Conservation (phyloP, 2,113 vertebrate species). For the Varanus salvator region DNA sequence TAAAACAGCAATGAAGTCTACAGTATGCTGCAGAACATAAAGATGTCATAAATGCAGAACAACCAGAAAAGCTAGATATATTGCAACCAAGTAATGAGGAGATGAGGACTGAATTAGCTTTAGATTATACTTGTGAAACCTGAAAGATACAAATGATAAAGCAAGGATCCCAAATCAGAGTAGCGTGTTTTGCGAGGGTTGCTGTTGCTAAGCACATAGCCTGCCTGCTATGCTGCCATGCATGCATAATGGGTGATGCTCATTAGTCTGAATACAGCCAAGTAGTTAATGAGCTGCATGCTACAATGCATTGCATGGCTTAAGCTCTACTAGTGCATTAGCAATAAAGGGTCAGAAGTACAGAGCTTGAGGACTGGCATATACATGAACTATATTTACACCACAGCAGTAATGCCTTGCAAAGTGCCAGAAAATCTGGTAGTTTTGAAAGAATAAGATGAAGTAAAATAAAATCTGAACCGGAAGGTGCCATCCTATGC, state of each 20-base stretch:
- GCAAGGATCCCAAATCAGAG: background rate
- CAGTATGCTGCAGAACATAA: conserved; percentile 30
- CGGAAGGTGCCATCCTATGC: background rate
- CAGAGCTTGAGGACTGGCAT: conserved; percentile 38
- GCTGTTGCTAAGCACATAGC: conserved; percentile 55
- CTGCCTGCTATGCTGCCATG: conserved; percentile 41
- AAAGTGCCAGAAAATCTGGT: background rate
- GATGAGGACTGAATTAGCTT: background rate
- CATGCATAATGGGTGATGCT: conserved; percentile 21
- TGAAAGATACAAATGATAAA: background rate
- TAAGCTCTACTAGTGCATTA: conserved; percentile 45
- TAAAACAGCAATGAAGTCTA: conserved; percentile 22
- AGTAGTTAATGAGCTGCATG: conserved; percentile 53
- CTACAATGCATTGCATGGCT: conserved; percentile 51
- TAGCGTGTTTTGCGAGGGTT: background rate
- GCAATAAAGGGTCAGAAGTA: conserved; percentile 61
- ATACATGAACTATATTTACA: rapidly evolving
- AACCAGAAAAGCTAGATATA: conserved; percentile 39
- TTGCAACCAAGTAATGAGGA: background rate
- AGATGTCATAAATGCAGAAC: conserved; percentile 46
- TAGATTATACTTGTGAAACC: background rate
- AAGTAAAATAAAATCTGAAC: conserved; percentile 23
- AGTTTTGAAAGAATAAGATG: background rate
- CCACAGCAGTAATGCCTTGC: conserved; percentile 6
- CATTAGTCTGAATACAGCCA: conserved; percentile 49